A percentile compares a stretch with the other conserved stretches of the same genome.
Conservation (phyloP, 2,113 vertebrate genomes). For the Caracal caracal region DNA sequence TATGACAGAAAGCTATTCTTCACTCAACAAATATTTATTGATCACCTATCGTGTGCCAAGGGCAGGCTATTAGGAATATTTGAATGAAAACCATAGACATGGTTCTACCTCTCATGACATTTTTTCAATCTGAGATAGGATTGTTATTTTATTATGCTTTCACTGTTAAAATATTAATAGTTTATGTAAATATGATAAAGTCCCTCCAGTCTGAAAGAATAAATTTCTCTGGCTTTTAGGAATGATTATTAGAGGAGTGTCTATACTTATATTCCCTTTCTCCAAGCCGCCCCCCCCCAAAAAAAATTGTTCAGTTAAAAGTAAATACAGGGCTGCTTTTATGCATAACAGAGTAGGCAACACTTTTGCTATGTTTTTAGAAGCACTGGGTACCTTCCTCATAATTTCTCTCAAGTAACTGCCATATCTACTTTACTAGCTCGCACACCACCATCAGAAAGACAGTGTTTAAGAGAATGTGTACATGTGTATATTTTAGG, state of each 20-base stretch:
- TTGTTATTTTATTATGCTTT: neutral
- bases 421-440: neutral
- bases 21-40: neutral
- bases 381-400: neutral
- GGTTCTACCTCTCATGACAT: neutral
- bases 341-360: neutral
- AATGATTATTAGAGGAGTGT: neutral
- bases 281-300: neutral
- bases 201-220: neutral
- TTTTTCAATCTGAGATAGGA: neutral
- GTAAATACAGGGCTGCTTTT: neutral
- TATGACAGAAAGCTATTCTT: neutral
- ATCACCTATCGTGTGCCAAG: neutral
- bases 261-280: neutral
- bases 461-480: neutral
- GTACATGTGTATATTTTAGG: neutral
- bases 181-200: neutral
- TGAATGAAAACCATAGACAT: neutral
- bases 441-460: neutral
- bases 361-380: neutral
- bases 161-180: neutral
- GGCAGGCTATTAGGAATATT: neutral
- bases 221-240: neutral
- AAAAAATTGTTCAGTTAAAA: neutral
- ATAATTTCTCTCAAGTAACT: neutral